Evolutionary conservation across 2,113 vertebrate genomes (phyloP).

Genomic region (Phocoena phocoena): DNA sequence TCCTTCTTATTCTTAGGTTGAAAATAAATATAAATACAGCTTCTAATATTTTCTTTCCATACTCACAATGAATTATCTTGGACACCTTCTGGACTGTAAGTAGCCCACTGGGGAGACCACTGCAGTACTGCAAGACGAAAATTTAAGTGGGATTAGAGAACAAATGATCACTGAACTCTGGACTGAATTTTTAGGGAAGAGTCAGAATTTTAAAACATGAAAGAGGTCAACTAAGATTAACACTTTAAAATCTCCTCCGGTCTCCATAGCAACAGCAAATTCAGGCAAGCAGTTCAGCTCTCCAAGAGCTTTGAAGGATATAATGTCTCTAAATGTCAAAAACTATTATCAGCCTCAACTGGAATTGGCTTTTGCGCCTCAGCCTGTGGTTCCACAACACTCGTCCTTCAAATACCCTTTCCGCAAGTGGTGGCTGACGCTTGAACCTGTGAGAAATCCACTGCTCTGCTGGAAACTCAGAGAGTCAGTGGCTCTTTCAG

Average conservation of each 20-base stretch:
- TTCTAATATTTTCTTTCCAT: not conserved
- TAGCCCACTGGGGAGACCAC: not conserved
- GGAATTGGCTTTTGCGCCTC: conserved; percentile 48
- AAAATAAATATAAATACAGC: not conserved
- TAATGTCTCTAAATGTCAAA: conserved; percentile 70
- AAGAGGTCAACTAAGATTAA: conserved; percentile 40
- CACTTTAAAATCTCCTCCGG: conserved; percentile 27
- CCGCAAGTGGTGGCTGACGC: not conserved
- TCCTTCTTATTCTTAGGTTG: not conserved
- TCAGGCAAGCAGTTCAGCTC: conserved; percentile 2
- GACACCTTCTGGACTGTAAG: not conserved
- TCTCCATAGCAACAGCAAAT: conserved; percentile 52
- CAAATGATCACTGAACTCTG: not conserved
- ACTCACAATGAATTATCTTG: not conserved
- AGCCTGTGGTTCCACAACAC: conserved; percentile 41
- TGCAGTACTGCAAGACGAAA: not conserved
- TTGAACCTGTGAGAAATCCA: not conserved
- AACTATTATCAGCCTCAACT: conserved; percentile 62
- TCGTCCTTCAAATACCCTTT: conserved; percentile 57
- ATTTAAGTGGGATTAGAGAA: not conserved
- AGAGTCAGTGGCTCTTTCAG: not conserved
- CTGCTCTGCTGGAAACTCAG: not conserved
- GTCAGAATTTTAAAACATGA: not conserved
- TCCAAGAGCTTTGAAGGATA: conserved; percentile 54
- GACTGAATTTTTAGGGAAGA: not conserved